These are phyloP conservation scores for Tetrax tetrax DNA, from an alignment of 2,113 vertebrate genomes.

Conservation along the genomic window DNA sequence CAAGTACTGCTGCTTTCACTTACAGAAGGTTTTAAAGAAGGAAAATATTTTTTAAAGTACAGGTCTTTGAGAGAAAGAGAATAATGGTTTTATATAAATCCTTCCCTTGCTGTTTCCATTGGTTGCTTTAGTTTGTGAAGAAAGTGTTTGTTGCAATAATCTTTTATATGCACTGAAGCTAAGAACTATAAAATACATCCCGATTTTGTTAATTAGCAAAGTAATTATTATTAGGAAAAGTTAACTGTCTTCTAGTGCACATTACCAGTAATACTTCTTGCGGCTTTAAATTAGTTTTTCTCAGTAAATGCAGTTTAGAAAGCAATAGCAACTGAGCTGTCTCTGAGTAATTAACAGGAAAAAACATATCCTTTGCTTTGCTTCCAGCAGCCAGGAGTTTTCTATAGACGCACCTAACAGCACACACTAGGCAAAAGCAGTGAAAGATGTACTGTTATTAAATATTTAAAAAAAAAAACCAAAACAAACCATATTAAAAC, in stretches of 20 bases:
- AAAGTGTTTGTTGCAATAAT: background rate
- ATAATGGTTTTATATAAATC: background rate
- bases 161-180: background rate
- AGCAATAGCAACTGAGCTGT: background rate
- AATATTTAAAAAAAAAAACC: background rate
- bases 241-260: background rate
- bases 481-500: no score
- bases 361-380: background rate
- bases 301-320: background rate
- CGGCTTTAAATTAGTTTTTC: background rate
- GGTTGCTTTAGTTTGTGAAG: background rate
- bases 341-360: background rate
- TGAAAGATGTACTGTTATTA: background rate
- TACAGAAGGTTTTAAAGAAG: background rate
- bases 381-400: background rate
- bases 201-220: background rate
- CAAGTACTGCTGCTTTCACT: background rate
- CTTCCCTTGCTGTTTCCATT: background rate
- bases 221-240: background rate
- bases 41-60: background rate
- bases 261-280: background rate
- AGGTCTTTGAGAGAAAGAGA: background rate
- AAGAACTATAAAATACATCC: background rate
- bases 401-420: fast-evolving
- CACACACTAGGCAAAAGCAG: background rate